Conservation (phyloP, 1,140 invertebrate species). For the Antheraea pernyi region DNA sequence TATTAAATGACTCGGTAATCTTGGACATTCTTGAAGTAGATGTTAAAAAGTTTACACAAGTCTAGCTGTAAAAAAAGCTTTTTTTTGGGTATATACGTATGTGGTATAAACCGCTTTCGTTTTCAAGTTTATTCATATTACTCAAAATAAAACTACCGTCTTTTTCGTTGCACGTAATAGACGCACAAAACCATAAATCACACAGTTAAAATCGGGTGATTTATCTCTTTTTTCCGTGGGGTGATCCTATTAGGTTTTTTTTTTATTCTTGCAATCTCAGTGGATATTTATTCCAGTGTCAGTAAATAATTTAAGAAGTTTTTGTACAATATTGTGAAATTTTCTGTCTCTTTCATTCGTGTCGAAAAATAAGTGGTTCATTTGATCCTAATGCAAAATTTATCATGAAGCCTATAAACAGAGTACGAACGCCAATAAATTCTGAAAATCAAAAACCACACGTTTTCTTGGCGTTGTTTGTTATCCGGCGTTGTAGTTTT, state of each 20-base stretch:
- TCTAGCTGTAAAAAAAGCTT: too few species aligned
- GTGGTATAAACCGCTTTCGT: too few species aligned
- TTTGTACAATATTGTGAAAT: not conserved
- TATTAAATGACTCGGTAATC: too few species aligned
- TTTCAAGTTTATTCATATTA: too few species aligned
- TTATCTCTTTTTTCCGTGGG: too few species aligned
- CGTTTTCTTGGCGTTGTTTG: slow-evolving; percentile 77
- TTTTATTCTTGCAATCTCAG: not conserved
- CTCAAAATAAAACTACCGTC: too few species aligned
- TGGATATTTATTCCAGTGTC: not conserved
- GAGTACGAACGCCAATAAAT: slow-evolving; percentile 41
- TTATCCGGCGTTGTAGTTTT: slow-evolving; percentile 71
- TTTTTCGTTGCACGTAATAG: too few species aligned
- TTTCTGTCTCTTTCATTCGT: not conserved
- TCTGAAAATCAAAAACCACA: slow-evolving; percentile 65
- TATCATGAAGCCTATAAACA: not conserved
- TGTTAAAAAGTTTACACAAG: too few species aligned
- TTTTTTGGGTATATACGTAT: too few species aligned
- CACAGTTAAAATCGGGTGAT: too few species aligned
- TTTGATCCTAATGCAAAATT: slow-evolving; percentile 11
- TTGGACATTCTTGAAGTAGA: too few species aligned
- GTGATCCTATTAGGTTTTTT: not conserved
- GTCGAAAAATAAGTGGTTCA: not conserved
- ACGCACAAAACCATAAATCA: too few species aligned
- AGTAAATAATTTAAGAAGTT: not conserved